Base-by-base conservation (phyloP, 2,797 vertebrate species). In the Gymnodraco acuticeps region DNA sequence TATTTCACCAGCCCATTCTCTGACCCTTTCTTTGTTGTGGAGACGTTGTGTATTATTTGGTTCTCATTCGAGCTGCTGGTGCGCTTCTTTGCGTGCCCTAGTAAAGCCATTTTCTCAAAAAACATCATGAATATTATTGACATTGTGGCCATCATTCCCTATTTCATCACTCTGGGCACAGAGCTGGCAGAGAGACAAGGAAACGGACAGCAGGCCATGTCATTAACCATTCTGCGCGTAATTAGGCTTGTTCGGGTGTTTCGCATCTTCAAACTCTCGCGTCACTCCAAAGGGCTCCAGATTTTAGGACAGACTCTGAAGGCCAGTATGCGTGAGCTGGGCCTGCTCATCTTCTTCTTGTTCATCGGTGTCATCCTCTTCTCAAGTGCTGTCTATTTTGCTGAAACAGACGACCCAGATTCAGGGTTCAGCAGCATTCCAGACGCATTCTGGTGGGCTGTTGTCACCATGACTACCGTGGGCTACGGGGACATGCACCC, bases 81-180 rank as follows among this genome's bases (percentile, higher is more conserved):
- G 83, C 93, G 98, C 14, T 99, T 99, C 88, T 98, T 98, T 27
- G 96, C 98, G 2, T 99, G 98, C 64, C 98, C 98, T 38, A 99
- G 98, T 86, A 99, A 99, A 89, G 96, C 98, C 87, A 97, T 96
- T 54, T 99, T 99, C 93, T 99, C 96, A 60, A 96, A 98, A 88
- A 98, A 99, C 88, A 99, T 99, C 63, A 99, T 99, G 98, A 99
- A 99, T 94, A 97, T 99, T 47, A 99, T 99, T 62, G 98, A 99
- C 94, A 97, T 99, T 0, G 98, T 99, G 90, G 98, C 98, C 84
- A 99, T 99, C 91, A 98, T 99, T 46, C 98, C 98, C 0, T 99
- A 99, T 70, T 99, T 99, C 92, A 99, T 99, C 92, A 99, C 98
- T 0, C 88, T 99, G 93, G 98, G 98, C 74, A 99, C 98, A 0